These are phyloP conservation scores for Micoletzkya japonica DNA, from an alignment of 2,888 invertebrate species.

Conservation along the genomic window DNA sequence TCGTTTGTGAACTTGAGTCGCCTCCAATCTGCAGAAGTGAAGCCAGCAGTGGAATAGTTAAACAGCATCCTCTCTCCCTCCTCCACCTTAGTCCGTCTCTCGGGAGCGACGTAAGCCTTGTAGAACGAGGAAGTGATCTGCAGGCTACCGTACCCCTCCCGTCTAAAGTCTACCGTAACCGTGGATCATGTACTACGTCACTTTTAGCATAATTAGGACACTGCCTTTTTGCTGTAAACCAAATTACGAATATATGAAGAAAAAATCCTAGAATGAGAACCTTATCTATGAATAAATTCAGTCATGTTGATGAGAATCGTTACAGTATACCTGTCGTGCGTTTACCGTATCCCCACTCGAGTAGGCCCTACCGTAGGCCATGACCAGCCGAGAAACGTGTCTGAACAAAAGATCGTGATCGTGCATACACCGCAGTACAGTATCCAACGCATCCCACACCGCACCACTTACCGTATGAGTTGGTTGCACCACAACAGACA, in stretches of 20 bases:
- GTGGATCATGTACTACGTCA: too few species aligned
- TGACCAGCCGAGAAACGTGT: background rate
- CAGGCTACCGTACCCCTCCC: too few species aligned
- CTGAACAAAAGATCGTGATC: background rate
- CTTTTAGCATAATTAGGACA: too few species aligned
- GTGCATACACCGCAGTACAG: background rate
- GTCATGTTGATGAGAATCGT: background rate
- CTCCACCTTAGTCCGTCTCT: background rate
- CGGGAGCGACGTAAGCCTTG: background rate
- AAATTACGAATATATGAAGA: too few species aligned
- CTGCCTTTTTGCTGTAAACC: too few species aligned
- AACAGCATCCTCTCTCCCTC: background rate
- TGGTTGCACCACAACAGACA: conserved; percentile 65
- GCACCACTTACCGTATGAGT: conserved; percentile 45
- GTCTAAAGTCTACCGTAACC: too few species aligned
- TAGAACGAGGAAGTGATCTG: too few species aligned
- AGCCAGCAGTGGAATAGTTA: conserved; percentile 1
- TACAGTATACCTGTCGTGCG: too few species aligned
- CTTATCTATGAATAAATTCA: background rate
- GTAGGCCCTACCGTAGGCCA: background rate
- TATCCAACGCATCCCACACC: background rate
- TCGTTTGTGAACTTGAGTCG: background rate
- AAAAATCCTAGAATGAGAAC: too few species aligned
- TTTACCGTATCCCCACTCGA: background rate
- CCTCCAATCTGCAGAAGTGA: background rate